Evolutionary conservation across 1,140 invertebrate genomes (phyloP), one percentile per base, ranked within the genome.

Genomic region (Hestina assimilis): DNA sequence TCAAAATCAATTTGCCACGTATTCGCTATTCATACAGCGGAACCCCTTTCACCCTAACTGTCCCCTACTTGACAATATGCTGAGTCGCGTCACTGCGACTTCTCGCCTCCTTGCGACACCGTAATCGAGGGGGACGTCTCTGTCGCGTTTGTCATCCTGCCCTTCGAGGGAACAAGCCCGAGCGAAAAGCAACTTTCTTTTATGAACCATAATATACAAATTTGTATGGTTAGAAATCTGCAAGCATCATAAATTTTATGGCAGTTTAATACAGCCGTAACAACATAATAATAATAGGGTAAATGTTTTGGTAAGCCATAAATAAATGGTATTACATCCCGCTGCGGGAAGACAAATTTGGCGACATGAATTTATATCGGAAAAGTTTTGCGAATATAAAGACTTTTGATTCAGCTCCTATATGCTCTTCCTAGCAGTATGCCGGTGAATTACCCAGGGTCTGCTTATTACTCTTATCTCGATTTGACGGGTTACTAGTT

Each of bases 261-360:
- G 73, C 75, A 72, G 71, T 87, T 84, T 87, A 83, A 87, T 86
- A 84, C 77, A 80, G 82, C 83, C 78, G 77, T 86, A 87, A 85
- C 76, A 82, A 79, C 79, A 76, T 74, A 79, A 82, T 83, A 85
- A 82, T 84, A 83, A 84, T 83, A 87, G 84, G 83, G 78, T 76
- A 87, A 87, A 87, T 87, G 84, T 86, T 87, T 87, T 87, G 83
- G 84, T 84, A 86, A 83, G 79, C 71, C 79, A 85, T 84, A 85
- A 85, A 87, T 87, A 83, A 80, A 73, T 77, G 72, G 62, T 68
- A 75, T 69, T 66, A 63, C 67, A 54, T 71, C 71, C 72, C 70
- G 75, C 73, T 71, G 73, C 20, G 75, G 48, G 48, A 21, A 57
- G 59, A 57, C 53, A 57, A 57, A 62, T 62, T 62, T 21, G 50